Conservation (phyloP, 2,113 vertebrate species). For the Myodes glareolus region DNA sequence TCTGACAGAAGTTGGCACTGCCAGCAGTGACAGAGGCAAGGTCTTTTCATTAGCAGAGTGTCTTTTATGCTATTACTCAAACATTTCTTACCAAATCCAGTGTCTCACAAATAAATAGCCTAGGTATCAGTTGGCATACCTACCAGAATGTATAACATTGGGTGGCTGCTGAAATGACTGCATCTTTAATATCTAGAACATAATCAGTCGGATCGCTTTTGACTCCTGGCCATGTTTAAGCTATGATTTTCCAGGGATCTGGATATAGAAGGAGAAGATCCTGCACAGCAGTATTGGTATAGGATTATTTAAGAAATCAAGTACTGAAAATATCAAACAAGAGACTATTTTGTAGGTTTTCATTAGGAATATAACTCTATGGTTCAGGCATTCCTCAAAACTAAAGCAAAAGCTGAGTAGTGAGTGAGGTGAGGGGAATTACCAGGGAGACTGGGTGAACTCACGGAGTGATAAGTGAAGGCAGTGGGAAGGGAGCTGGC, state of each 20-base stretch:
- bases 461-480: background rate
- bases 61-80: conserved; percentile 21
- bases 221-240: background rate
- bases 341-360: conserved; percentile 9
- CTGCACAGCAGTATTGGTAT: background rate
- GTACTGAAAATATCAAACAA: background rate
- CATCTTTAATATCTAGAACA: background rate
- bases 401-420: background rate
- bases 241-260: background rate
- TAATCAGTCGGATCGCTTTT: background rate
- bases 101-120: background rate
- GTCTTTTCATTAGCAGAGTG: background rate
- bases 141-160: background rate
- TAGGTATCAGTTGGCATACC: background rate
- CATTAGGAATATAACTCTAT: background rate
- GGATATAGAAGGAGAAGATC: too few relatives aligned
- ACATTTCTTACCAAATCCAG: background rate
- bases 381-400: conserved; percentile 1
- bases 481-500: background rate
- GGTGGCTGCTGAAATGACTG: background rate
- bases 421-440: background rate
- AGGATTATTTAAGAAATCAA: conserved; percentile 16
- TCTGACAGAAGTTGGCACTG: background rate
- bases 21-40: background rate
- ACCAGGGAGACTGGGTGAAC: background rate